These are phyloP conservation scores for Nothobranchius kuhntae DNA, from an alignment of 2,113 vertebrate species.

Conservation along the genomic window DNA sequence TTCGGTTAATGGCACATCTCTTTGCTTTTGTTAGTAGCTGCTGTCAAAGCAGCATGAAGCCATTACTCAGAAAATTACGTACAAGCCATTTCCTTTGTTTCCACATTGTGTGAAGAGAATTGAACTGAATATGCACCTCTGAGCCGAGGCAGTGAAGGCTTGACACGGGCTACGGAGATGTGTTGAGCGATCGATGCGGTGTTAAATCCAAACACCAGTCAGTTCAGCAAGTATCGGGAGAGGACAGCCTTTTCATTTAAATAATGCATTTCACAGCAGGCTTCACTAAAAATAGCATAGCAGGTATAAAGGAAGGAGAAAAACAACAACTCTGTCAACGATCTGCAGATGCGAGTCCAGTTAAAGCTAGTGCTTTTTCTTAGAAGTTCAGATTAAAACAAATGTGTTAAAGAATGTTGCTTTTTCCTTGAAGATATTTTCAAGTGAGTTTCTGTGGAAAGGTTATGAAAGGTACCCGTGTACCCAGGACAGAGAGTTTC, in stretches of 20 bases:
- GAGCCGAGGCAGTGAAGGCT: neutral
- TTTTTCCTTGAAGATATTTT: no score
- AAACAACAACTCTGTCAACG: neutral
- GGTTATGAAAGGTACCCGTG: no score
- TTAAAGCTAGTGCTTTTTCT: neutral
- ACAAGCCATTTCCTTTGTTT: constrained; percentile 17
- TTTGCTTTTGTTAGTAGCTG: constrained; percentile 10
- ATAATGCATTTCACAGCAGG: constrained; percentile 7
- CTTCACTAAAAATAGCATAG: neutral
- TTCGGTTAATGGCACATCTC: constrained; percentile 1
- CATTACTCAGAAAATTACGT: constrained; percentile 22
- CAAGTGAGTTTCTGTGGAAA: no score
- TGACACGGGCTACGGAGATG: constrained; percentile 21
- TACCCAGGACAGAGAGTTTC: no score
- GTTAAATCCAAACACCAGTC: constrained; percentile 24
- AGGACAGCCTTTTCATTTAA: constrained; percentile 12
- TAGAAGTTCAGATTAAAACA: no score
- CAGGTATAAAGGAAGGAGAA: neutral
- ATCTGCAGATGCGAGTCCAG: neutral
- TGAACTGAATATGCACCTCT: constrained; percentile 28
- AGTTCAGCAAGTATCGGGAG: constrained; percentile 15
- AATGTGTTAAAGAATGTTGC: no score
- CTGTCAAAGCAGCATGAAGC: constrained; percentile 26
- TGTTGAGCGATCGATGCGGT: constrained; percentile 15
- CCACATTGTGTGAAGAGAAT: constrained; percentile 6